Evolutionary conservation across 2,888 invertebrate species (phyloP).

Genomic region (Harpalus rubripes): DNA sequence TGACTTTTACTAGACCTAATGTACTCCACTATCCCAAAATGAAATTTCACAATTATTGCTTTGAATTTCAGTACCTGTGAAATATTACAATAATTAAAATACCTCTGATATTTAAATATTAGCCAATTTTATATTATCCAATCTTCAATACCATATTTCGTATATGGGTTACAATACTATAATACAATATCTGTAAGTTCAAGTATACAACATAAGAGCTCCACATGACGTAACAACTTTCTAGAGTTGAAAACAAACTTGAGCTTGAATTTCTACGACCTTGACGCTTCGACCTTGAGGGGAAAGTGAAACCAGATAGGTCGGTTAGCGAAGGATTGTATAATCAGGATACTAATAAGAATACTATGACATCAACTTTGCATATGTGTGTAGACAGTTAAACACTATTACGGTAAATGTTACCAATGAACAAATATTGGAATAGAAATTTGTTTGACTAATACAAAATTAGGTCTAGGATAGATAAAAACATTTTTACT

Average conservation of each 20-base stretch:
- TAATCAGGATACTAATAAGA: neutral
- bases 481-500: neutral
- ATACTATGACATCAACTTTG: too few relatives aligned
- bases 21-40: too few relatives aligned
- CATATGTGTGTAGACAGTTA: too few relatives aligned
- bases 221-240: conserved; percentile 9
- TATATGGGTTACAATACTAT: neutral
- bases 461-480: neutral
- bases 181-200: conserved; percentile 1
- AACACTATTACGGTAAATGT: too few relatives aligned
- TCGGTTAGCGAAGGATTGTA: conserved; percentile 57
- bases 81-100: conserved; percentile 9
- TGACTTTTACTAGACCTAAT: too few relatives aligned
- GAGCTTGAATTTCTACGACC: conserved; percentile 68
- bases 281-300: conserved; percentile 73
- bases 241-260: conserved; percentile 28
- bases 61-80: neutral
- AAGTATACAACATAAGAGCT: neutral
- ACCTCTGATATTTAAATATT: neutral
- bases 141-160: neutral
- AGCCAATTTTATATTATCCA: neutral
- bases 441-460: conserved; percentile 44
- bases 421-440: neutral
- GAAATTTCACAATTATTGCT: conserved; percentile 4
- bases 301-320: conserved; percentile 71